Evolutionary conservation across 2,888 invertebrate genomes (phyloP).

Genomic region (Hypomecis punctinalis): DNA sequence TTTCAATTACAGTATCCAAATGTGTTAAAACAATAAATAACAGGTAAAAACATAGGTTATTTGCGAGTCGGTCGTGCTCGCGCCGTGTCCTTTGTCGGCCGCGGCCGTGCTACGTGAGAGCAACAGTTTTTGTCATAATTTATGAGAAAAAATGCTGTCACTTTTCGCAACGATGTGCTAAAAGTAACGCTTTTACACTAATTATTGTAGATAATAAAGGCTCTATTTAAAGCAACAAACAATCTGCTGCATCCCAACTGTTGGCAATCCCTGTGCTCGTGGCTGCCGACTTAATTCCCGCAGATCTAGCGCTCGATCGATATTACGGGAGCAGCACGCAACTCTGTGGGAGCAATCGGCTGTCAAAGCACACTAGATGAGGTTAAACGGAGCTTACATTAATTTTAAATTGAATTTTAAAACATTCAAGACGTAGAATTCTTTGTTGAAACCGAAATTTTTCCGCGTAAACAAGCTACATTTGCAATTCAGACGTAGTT

Average conservation of each 20-base stretch:
- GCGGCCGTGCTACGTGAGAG: constrained; percentile 54
- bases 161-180: too few species aligned
- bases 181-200: too few species aligned
- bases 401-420: too few species aligned
- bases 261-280: constrained; percentile 55
- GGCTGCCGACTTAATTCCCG: constrained; percentile 70
- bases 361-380: background rate
- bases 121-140: constrained; percentile 42
- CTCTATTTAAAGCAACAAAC: too few species aligned
- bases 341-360: constrained; percentile 36
- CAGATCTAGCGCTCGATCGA: constrained; percentile 52
- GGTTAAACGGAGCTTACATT: background rate
- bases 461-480: too few species aligned
- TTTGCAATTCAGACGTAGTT: too few species aligned
- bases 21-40: constrained; percentile 59
- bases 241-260: constrained; percentile 41
- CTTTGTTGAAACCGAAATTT: too few species aligned
- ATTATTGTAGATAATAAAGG: too few species aligned
- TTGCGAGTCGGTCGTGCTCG: constrained; percentile 54
- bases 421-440: too few species aligned
- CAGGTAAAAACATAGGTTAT: constrained; percentile 58
- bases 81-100: constrained; percentile 60
- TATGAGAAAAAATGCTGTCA: background rate
- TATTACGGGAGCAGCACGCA: constrained; percentile 62
- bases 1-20: too few species aligned